Evolutionary conservation across 30 jellyfish, hydroid and myxozoan genomes (phyloP).

Genomic region (Sanderia malayensis): DNA sequence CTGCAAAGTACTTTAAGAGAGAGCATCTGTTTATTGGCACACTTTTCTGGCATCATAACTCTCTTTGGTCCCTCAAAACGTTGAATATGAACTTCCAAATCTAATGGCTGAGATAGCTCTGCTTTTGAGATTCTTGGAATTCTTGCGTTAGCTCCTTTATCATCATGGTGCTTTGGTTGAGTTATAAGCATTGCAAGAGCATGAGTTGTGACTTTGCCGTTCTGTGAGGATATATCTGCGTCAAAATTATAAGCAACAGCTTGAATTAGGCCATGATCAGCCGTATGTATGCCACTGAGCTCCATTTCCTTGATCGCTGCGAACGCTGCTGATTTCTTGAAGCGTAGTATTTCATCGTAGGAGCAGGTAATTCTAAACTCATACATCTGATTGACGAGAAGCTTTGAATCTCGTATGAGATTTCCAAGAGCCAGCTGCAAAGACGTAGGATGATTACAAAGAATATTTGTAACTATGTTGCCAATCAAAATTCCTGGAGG

Average conservation of each 20-base stretch:
- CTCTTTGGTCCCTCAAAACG: background rate
- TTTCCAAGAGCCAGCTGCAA: background rate
- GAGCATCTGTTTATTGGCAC: background rate
- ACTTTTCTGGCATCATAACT: background rate
- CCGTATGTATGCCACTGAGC: background rate
- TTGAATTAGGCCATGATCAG: slow-evolving; percentile 7
- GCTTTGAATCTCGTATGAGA: background rate
- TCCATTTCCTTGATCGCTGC: slow-evolving; percentile 4
- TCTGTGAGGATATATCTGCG: slow-evolving; percentile 32
- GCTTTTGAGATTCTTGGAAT: no score
- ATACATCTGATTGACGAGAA: background rate
- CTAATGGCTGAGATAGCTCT: background rate
- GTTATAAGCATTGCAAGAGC: slow-evolving; percentile 23
- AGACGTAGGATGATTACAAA: background rate
- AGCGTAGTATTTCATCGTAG: background rate
- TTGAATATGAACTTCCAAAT: background rate
- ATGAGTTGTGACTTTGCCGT: slow-evolving; percentile 20
- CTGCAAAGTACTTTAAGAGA: background rate
- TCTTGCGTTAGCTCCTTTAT: slow-evolving; percentile 1
- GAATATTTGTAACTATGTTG: background rate
- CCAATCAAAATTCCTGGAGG: background rate
- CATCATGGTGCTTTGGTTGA: slow-evolving; percentile 6
- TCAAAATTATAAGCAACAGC: slow-evolving; percentile 21
- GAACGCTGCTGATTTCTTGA: background rate
- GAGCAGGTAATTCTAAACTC: background rate